Evolutionary conservation across 2,113 vertebrate genomes (phyloP).

Genomic region (Sebastes schlegelii): DNA sequence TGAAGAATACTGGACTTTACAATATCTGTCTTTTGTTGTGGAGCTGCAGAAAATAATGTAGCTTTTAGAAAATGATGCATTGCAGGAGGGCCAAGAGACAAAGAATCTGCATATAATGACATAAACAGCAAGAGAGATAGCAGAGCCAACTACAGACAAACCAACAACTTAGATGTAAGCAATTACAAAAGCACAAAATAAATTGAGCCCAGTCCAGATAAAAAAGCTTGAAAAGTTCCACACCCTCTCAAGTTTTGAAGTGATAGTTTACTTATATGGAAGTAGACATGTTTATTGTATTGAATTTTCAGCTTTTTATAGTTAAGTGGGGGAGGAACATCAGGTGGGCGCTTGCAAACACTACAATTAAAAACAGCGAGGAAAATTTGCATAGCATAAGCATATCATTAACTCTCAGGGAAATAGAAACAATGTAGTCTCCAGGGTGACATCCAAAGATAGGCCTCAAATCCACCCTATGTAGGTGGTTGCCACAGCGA

Average conservation of each 20-base stretch:
- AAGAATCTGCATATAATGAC: neutral
- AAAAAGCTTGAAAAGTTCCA: constrained; percentile 29
- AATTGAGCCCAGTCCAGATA: neutral
- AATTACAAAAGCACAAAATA: constrained; percentile 10
- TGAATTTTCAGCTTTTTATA: constrained; percentile 71
- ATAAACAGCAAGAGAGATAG: neutral
- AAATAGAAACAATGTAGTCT: constrained; percentile 72
- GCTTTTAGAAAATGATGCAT: neutral
- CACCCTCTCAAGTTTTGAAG: constrained; percentile 37
- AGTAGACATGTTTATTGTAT: constrained; percentile 50
- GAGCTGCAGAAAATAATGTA: neutral
- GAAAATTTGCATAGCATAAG: constrained; percentile 75
- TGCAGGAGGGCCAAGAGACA: neutral
- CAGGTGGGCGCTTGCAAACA: constrained; percentile 71
- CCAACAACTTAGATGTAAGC: neutral
- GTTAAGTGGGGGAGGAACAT: constrained; percentile 68
- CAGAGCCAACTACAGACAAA: neutral
- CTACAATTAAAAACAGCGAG: constrained; percentile 80
- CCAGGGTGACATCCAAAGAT: constrained; percentile 77
- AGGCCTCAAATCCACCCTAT: constrained; percentile 67
- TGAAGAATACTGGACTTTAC: neutral
- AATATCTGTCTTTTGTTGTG: neutral
- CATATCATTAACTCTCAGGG: constrained; percentile 78
- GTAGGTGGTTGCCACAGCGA: constrained; percentile 63
- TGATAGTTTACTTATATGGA: constrained; percentile 38